Percentiles rank a stretch among this genome's conserved stretches.
Conservation (phyloP, 2,113 vertebrate genomes). For the Saguinus midas region DNA sequence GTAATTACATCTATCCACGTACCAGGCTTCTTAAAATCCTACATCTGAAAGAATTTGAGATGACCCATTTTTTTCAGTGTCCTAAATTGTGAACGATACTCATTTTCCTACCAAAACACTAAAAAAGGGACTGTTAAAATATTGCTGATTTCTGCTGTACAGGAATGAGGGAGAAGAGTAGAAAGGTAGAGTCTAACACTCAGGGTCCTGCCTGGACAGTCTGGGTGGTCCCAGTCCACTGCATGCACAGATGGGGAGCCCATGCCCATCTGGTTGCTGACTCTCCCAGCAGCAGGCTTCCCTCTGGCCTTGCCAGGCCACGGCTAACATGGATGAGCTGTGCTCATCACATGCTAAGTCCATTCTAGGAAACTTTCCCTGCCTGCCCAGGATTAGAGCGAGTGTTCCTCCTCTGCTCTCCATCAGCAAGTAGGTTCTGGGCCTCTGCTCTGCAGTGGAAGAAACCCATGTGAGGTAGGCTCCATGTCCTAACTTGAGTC, state of each 20-base stretch:
- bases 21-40: conserved; percentile 24
- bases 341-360: background rate
- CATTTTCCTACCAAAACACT: conserved; percentile 23
- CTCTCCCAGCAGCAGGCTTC: background rate
- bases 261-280: background rate
- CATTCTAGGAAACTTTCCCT: background rate
- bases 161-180: background rate
- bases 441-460: background rate
- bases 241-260: background rate
- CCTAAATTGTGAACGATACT: conserved; percentile 54
- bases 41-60: background rate
- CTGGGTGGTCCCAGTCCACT: background rate
- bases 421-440: background rate
- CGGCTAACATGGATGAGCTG: background rate
- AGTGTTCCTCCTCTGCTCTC: background rate
- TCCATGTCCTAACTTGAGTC: background rate
- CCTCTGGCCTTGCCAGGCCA: background rate
- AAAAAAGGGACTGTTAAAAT: conserved; percentile 1
- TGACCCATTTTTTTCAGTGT: conserved; percentile 54
- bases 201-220: background rate
- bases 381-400: background rate
- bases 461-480: background rate
- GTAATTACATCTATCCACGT: background rate
- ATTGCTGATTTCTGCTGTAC: background rate
- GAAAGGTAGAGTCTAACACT: background rate